phyloP scores from a whole-genome alignment of 2,888 invertebrate genomes.

The Oscheius sp. region DNA sequence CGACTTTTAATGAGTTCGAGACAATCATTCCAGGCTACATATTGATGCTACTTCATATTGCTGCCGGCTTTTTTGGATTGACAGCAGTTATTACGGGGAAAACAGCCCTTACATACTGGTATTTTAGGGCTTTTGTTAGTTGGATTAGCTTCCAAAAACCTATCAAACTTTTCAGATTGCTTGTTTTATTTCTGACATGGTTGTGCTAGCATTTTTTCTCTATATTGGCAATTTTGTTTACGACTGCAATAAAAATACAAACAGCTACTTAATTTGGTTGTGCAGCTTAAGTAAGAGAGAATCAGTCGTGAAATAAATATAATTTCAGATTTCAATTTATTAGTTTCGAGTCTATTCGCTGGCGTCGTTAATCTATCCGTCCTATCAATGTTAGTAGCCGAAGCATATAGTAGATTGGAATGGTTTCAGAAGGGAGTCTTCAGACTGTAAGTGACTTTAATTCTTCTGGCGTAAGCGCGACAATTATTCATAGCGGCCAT shows the following conservation, averaged over 20 bases:
- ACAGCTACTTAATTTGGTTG: background rate
- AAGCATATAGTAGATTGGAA: background rate
- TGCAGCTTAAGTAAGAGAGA: background rate
- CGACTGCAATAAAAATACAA: background rate
- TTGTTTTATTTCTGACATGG: background rate
- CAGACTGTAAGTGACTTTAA: background rate
- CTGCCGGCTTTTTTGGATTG: background rate
- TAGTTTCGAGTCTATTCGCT: background rate
- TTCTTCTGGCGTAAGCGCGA: too few relatives aligned
- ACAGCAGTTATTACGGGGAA: background rate
- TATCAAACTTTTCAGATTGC: background rate
- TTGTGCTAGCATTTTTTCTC: background rate
- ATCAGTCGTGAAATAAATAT: too few relatives aligned
- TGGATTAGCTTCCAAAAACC: background rate
- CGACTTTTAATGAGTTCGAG: too few relatives aligned
- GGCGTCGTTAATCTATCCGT: too few relatives aligned
- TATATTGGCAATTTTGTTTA: background rate
- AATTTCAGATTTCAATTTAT: background rate
- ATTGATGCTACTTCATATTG: conserved; percentile 1
- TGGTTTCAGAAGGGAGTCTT: conserved; percentile 6
- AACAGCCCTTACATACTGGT: background rate
- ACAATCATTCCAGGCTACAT: conserved; percentile 14
- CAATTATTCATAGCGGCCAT: too few relatives aligned
- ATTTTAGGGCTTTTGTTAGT: background rate
- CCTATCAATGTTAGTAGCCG: too few relatives aligned